Evolutionary conservation across 2,797 vertebrate genomes (phyloP).

Genomic region (Euphonia xanthogaster): DNA sequence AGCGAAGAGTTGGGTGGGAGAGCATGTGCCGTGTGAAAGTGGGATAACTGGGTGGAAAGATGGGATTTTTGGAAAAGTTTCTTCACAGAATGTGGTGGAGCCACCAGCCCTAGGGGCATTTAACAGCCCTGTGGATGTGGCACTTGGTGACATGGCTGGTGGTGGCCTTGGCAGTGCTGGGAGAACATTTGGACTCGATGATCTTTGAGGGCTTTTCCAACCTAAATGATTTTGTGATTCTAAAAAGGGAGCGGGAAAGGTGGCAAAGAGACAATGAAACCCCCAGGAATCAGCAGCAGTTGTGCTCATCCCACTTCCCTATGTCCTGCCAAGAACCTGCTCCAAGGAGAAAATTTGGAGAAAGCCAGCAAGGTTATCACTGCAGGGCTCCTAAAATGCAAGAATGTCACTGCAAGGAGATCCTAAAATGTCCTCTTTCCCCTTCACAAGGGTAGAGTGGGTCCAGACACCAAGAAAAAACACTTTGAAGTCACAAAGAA

Average conservation of each 20-base stretch:
- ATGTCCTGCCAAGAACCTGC: not conserved
- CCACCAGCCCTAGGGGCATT: not conserved
- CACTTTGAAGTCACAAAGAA: not conserved
- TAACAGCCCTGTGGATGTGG: not conserved
- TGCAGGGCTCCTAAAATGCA: not conserved
- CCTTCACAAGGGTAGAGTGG: not conserved
- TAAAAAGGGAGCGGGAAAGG: not conserved
- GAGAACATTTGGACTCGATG: not conserved
- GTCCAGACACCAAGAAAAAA: not conserved
- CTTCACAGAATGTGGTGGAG: not conserved
- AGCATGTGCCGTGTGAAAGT: not conserved
- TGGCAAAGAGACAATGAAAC: not conserved
- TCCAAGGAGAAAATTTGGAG: not conserved
- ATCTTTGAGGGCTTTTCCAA: not conserved
- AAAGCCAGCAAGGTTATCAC: not conserved
- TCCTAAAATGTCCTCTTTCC: not conserved
- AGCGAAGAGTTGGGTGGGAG: not conserved
- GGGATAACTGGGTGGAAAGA: not conserved
- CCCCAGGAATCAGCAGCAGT: not conserved
- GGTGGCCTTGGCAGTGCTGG: not conserved
- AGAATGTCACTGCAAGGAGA: fast-evolving
- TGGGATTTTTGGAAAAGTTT: not conserved
- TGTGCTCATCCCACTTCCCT: not conserved
- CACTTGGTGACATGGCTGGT: not conserved
- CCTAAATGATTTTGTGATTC: too few relatives aligned